phyloP scores from a whole-genome alignment of 2,888 invertebrate genomes.

The Pristionchus mayeri region DNA sequence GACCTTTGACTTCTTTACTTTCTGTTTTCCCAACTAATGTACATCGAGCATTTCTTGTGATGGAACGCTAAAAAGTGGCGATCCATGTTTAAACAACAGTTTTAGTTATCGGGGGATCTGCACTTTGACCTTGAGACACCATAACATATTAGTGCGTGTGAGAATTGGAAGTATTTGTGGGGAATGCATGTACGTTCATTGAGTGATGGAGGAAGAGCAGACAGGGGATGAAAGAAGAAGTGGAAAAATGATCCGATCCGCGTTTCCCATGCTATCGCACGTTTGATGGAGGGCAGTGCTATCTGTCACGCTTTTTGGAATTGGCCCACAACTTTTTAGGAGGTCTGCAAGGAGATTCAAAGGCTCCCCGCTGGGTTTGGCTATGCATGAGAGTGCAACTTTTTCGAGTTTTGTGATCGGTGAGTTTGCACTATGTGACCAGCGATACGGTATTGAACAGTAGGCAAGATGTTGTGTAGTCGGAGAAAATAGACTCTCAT shows the following conservation, averaged over 20 bases:
- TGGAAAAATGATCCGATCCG: background rate
- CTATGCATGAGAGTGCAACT: background rate
- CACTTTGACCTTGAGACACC: background rate
- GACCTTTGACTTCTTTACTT: background rate
- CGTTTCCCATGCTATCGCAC: background rate
- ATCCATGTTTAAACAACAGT: background rate
- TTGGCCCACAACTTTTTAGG: background rate
- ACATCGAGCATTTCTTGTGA: background rate
- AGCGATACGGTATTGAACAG: too few species aligned
- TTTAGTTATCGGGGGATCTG: background rate
- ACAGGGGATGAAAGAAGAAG: background rate
- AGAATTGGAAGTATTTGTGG: background rate
- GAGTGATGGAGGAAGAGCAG: background rate
- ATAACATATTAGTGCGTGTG: background rate
- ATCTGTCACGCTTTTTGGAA: background rate
- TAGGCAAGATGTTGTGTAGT: too few species aligned
- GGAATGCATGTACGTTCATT: slow-evolving; percentile 2
- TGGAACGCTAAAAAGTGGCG: background rate
- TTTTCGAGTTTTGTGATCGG: background rate
- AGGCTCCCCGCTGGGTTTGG: slow-evolving; percentile 1
- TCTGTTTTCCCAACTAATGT: too few species aligned
- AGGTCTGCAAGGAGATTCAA: background rate
- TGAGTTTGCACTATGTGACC: background rate
- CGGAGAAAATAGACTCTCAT: too few species aligned
- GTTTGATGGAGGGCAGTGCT: background rate